These are phyloP conservation scores for Enoplosus armatus DNA, from an alignment of 2,797 vertebrate species.

Conservation along the genomic window DNA sequence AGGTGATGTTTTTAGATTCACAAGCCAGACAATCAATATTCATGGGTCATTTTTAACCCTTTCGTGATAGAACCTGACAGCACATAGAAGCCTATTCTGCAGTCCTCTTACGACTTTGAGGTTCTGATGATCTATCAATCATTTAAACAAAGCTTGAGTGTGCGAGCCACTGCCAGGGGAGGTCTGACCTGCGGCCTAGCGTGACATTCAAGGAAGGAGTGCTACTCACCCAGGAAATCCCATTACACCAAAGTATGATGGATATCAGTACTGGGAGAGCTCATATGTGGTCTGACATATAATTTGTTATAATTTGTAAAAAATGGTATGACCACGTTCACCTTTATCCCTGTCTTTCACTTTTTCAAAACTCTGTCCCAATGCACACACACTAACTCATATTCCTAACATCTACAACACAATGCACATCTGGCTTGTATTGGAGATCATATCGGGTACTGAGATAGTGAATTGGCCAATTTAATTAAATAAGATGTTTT, in stretches of 20 bases:
- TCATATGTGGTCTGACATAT: conserved; percentile 85
- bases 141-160: conserved; percentile 75
- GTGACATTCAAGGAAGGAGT: conserved; percentile 86
- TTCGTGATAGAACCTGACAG: conserved; percentile 45
- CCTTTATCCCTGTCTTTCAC: conserved; percentile 69
- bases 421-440: background rate
- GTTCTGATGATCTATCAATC: conserved; percentile 85
- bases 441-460: background rate
- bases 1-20: conserved; percentile 13
- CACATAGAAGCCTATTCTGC: conserved; percentile 48
- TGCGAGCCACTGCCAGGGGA: conserved; percentile 76
- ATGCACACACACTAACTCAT: conserved; percentile 22
- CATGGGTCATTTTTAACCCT: conserved; percentile 54
- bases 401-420: conserved; percentile 12
- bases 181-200: conserved; percentile 84
- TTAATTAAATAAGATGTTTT: background rate
- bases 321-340: conserved; percentile 64
- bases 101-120: conserved; percentile 71
- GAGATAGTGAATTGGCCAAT: background rate
- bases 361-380: conserved; percentile 52
- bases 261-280: conserved; percentile 79
- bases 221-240: conserved; percentile 86
- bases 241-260: conserved; percentile 87
- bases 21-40: conserved; percentile 49
- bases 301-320: conserved; percentile 85